phyloP scores from a whole-genome alignment of 2,797 vertebrate genomes.

The Diplodus sargus region DNA sequence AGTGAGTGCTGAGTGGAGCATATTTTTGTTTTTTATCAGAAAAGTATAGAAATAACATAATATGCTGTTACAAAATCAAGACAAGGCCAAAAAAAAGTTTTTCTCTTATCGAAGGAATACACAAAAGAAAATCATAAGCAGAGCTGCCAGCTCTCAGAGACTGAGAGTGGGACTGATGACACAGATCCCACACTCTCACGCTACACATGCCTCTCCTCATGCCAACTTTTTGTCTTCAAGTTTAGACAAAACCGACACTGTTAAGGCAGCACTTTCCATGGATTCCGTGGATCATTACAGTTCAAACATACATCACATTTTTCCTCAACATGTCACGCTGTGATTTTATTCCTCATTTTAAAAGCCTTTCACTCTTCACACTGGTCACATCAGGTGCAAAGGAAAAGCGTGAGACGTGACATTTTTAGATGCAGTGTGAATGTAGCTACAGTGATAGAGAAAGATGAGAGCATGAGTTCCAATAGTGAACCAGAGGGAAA shows the following conservation, averaged over 20 bases:
- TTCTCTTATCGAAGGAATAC: neutral
- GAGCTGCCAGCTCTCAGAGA: no score
- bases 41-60: neutral
- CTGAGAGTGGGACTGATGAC: no score
- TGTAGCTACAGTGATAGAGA: neutral
- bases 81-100: neutral
- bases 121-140: neutral
- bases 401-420: neutral
- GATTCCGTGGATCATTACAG: no score
- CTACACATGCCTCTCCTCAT: no score
- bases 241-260: no score
- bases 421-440: constrained; percentile 25
- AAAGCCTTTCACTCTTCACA: neutral
- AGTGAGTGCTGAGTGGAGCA: neutral
- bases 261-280: no score
- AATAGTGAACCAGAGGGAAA: neutral
- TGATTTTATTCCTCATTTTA: neutral
- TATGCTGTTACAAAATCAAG: neutral
- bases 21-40: neutral
- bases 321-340: neutral
- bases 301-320: neutral
- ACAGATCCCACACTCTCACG: no score
- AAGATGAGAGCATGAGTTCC: neutral
- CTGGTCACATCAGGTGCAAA: neutral
- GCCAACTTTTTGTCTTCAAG: no score